Evolutionary conservation across 64 coral and sea anemone genomes (phyloP).

Genomic region (Dendronephthya gigantea): DNA sequence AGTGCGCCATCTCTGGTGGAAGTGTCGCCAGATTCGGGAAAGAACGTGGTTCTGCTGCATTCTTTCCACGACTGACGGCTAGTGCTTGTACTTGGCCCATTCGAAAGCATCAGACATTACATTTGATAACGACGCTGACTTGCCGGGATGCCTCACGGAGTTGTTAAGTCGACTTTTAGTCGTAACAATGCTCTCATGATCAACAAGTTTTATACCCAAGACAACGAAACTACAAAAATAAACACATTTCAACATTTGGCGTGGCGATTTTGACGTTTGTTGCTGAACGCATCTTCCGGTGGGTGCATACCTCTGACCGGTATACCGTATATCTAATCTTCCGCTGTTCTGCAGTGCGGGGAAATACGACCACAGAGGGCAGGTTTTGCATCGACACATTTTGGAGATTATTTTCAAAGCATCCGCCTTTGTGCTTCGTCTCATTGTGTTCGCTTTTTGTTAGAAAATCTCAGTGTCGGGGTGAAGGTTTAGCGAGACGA

Average conservation of each 20-base stretch:
- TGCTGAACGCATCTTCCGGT: not conserved
- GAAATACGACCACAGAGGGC: too few species aligned
- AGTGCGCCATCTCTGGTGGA: constrained; percentile 78
- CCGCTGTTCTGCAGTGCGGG: too few species aligned
- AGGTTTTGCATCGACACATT: too few species aligned
- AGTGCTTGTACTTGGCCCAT: constrained; percentile 11
- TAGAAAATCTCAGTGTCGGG: too few species aligned
- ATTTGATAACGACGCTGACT: not conserved
- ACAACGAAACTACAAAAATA: not conserved
- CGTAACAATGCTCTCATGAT: not conserved
- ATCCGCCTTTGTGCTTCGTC: too few species aligned
- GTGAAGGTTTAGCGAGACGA: too few species aligned
- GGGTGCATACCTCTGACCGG: not conserved
- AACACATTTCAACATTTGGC: not conserved
- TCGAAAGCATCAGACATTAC: not conserved
- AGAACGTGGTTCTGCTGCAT: not conserved
- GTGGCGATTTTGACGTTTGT: not conserved
- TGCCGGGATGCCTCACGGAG: not conserved
- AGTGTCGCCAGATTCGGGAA: constrained; percentile 81
- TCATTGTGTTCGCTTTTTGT: too few species aligned
- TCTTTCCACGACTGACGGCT: not conserved
- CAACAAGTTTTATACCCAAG: not conserved
- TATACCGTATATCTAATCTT: too few species aligned
- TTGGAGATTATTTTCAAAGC: too few species aligned
- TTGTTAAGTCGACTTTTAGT: not conserved